phyloP scores from a whole-genome alignment of 2,888 invertebrate genomes.

The Xestia ashworthii region DNA sequence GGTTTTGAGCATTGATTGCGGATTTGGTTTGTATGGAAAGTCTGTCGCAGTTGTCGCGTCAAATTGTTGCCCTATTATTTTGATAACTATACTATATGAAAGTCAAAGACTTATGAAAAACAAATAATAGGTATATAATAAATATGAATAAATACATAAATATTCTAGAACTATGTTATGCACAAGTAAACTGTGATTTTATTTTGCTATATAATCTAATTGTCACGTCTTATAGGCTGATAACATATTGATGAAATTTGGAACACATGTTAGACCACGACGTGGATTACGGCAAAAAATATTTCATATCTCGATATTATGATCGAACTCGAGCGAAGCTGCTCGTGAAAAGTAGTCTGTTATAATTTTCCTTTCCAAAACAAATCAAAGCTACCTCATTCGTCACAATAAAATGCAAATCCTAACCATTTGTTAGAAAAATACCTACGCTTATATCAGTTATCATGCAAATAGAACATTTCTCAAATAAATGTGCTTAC shows the following conservation, averaged over 20 bases:
- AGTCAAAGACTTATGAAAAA: too few species aligned
- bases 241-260: background rate
- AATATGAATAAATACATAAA: background rate
- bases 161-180: background rate
- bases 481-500: slow-evolving; percentile 23
- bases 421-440: slow-evolving; percentile 17
- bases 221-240: background rate
- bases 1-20: slow-evolving; percentile 28
- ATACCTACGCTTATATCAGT: slow-evolving; percentile 14
- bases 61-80: background rate
- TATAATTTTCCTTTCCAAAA: background rate
- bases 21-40: slow-evolving; percentile 8
- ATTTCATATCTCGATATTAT: background rate
- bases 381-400: slow-evolving; percentile 1
- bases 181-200: background rate
- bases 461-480: slow-evolving; percentile 14
- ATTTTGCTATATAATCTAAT: background rate
- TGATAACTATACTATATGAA: background rate
- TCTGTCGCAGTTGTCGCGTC: background rate
- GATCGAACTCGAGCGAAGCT: background rate
- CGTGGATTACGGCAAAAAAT: background rate
- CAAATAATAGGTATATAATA: too few species aligned
- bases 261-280: background rate
- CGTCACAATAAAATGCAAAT: slow-evolving; percentile 20
- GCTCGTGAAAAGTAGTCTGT: background rate